Base-by-base conservation (phyloP, 2,797 vertebrate species). In the Tenualosa ilisha region DNA sequence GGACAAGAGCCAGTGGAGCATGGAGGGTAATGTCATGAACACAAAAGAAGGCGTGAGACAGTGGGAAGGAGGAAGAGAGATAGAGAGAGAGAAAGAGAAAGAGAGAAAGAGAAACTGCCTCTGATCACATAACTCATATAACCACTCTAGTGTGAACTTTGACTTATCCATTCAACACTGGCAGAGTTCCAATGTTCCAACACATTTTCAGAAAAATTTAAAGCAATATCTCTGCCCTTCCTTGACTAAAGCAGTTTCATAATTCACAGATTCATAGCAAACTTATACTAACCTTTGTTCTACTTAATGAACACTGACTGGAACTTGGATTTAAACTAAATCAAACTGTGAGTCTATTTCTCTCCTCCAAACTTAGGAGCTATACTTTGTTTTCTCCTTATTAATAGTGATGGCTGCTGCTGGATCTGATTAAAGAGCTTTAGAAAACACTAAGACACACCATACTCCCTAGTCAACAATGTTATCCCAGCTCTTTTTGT, bases 1-100 rank as follows among this genome's bases (percentile, higher is more conserved):
- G 88, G 97, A 98, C 65, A 94, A 90, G 86, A 96, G 94, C 50
- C 97, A 95, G 0, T 98, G 97, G 97, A 96, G 92, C 63, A 92
- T 94, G 63, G 97, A 97, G 91, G 96, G 96, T 97, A 87, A 56
- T 56, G 17, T 56, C 54, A 56, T 56, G 54, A 61, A 61, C 59
- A 61, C 22, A n/a, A 61, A 24, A 61, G 8, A 22, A 61, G 59
- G 22, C n/a, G n/a, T n/a, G 8, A 31, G 4, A 65, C 9, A 65
- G 61, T 1, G 17, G 20, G 17, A 22, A 17, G 20, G 54, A 61
- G 59, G 20, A 15, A 20, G 6, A 61, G 63, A 31, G 63, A 31
- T 6, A 65, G 8, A 65, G 11, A 31, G 63, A 72, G 31, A 56
- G 54, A 20, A 22, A 56, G 17, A 56, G 56, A 59, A 20, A n/a